A percentile compares a stretch with the other conserved stretches of the same genome.
Evolutionary conservation across 2,113 vertebrate species (phyloP).

Genomic region (Lampris megalopsis): DNA sequence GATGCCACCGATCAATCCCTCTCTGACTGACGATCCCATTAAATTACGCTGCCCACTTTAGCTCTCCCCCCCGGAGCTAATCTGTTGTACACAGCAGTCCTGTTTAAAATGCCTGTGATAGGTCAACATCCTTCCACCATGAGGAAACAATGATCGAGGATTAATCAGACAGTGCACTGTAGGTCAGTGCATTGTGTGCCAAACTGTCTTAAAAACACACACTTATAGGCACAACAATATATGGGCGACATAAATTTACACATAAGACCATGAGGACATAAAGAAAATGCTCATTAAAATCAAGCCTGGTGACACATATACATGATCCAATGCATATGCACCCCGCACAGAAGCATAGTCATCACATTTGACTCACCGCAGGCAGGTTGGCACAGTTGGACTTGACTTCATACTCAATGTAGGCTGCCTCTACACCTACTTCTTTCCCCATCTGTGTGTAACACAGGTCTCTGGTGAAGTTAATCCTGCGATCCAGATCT

Average conservation of each 20-base stretch:
- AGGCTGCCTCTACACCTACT: conserved; percentile 87
- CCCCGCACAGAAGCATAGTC: background rate
- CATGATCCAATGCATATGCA: background rate
- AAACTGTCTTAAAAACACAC: background rate
- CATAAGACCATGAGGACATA: too few species aligned
- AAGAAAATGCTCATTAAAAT: too few species aligned
- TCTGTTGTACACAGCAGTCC: conserved; percentile 1
- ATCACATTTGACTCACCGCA: conserved; percentile 81
- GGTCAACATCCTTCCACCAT: conserved; percentile 18
- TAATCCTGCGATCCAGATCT: conserved; percentile 89
- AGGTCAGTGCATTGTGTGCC: conserved; percentile 16
- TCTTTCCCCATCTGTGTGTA: conserved; percentile 92
- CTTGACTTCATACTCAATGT: conserved; percentile 97
- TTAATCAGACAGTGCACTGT: conserved; percentile 19
- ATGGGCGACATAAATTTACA: too few species aligned
- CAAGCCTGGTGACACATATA: too few species aligned
- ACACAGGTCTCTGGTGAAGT: conserved; percentile 91
- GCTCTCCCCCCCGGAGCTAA: conserved; percentile 1
- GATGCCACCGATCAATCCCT: conserved; percentile 52
- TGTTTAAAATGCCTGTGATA: conserved; percentile 26
- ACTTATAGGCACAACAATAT: too few species aligned
- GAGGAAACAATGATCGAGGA: conserved; percentile 10
- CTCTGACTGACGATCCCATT: conserved; percentile 42
- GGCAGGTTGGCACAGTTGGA: conserved; percentile 95
- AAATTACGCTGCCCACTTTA: conserved; percentile 38